Percentiles rank a stretch among this genome's conserved stretches.
Evolutionary conservation across 1,140 invertebrate genomes (phyloP).

Genomic region (Anoplophora glabripennis): DNA sequence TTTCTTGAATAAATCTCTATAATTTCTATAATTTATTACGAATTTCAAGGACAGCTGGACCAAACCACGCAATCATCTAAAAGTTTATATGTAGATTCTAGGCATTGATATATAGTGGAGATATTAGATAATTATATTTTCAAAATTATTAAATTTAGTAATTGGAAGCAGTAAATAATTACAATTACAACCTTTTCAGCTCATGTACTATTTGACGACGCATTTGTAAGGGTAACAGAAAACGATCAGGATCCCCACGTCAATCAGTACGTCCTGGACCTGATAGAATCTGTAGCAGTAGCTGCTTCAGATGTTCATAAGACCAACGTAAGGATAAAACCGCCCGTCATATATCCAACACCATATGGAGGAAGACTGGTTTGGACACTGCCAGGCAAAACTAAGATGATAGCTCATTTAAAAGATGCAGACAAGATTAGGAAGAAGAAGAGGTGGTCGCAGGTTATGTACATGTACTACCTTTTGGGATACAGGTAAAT

Average conservation of each 20-base stretch:
- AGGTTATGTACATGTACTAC: conserved; percentile 96
- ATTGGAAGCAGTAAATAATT: too few species aligned
- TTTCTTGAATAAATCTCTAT: too few species aligned
- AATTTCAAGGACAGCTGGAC: too few species aligned
- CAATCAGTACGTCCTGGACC: conserved; percentile 78
- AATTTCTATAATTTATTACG: too few species aligned
- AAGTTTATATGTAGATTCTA: too few species aligned
- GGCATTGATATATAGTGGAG: too few species aligned
- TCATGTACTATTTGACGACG: conserved; percentile 92
- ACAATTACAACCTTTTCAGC: conserved; percentile 53
- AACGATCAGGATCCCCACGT: conserved; percentile 72
- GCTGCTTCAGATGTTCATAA: conserved; percentile 74
- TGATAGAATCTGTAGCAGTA: conserved; percentile 73
- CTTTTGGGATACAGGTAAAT: conserved; percentile 66
- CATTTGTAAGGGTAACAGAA: conserved; percentile 64
- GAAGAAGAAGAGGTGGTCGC: conserved; percentile 79
- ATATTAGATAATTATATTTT: too few species aligned
- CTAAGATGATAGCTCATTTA: conserved; percentile 79
- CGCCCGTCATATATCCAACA: conserved; percentile 76
- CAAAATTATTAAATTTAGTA: too few species aligned
- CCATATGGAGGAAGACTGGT: conserved; percentile 85
- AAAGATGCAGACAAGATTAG: conserved; percentile 88
- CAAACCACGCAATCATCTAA: too few species aligned
- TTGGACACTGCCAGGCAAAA: conserved; percentile 84
- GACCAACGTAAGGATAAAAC: conserved; percentile 62